A percentile compares a stretch with the other conserved stretches of the same genome.
These are phyloP conservation scores for Caenorhabditis afra DNA, from an alignment of 2,888 invertebrate species.

Conservation along the genomic window DNA sequence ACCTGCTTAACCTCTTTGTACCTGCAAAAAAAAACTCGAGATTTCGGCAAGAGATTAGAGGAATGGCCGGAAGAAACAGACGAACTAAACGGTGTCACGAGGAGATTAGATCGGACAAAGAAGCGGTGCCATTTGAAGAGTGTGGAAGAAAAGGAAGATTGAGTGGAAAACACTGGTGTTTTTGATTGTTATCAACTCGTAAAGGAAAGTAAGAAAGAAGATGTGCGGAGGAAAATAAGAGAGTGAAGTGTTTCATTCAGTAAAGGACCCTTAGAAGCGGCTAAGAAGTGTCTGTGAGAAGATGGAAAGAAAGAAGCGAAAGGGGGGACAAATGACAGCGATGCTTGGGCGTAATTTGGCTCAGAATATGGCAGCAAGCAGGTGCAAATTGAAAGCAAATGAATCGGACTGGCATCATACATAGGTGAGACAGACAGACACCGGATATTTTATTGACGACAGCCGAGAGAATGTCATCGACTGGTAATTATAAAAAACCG, in stretches of 20 bases:
- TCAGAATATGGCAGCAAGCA: too few species aligned
- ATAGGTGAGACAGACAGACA: too few species aligned
- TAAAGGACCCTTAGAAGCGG: conserved; percentile 34
- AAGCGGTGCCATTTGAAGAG: conserved; percentile 1
- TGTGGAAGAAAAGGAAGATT: neutral
- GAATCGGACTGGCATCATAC: too few species aligned
- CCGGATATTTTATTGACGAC: neutral
- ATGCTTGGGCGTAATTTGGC: neutral
- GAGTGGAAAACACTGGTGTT: conserved; percentile 4
- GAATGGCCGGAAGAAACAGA: conserved; percentile 5
- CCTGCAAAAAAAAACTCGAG: conserved; percentile 14
- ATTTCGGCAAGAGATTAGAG: conserved; percentile 20
- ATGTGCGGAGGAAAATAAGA: conserved; percentile 28
- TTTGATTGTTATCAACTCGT: conserved; percentile 26
- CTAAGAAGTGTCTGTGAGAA: conserved; percentile 34
- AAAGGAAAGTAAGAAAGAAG: neutral
- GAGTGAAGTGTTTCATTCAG: conserved; percentile 37
- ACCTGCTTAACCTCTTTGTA: neutral
- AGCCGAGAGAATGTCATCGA: conserved; percentile 26
- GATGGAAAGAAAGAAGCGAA: conserved; percentile 7
- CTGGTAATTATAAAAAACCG: conserved; percentile 11
- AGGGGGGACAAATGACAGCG: neutral
- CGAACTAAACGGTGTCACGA: conserved; percentile 22
- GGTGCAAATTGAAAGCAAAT: too few species aligned
- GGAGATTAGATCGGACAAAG: conserved; percentile 31